These are phyloP conservation scores for Festucalex cinctus DNA, from an alignment of 2,113 vertebrate species.

Conservation along the genomic window DNA sequence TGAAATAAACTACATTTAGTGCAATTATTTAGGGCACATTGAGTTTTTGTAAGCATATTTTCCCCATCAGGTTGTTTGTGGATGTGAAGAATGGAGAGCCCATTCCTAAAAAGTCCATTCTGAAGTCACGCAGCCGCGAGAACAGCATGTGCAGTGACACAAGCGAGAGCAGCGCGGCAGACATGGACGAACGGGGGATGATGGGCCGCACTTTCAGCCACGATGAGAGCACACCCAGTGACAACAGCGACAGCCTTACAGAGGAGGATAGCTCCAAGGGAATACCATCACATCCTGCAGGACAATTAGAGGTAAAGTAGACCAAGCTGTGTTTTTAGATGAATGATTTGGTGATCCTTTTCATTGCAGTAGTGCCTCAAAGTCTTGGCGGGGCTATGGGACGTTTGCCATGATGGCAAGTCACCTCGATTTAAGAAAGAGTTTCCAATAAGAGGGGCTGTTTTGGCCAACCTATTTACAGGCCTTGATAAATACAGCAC, in stretches of 20 bases:
- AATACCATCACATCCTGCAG: conserved; percentile 58
- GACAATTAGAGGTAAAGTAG: conserved; percentile 63
- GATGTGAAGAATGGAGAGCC: conserved; percentile 92
- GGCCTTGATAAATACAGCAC: no score
- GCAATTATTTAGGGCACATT: not conserved
- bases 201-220: conserved; percentile 75
- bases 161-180: conserved; percentile 78
- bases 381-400: no score
- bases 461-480: no score
- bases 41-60: not conserved
- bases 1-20: not conserved
- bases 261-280: conserved; percentile 74
- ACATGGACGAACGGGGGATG: conserved; percentile 83
- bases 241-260: conserved; percentile 78
- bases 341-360: not conserved
- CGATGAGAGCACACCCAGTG: conserved; percentile 73
- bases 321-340: not conserved
- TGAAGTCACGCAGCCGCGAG: conserved; percentile 97
- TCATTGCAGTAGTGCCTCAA: not conserved
- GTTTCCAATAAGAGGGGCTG: no score
- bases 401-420: no score
- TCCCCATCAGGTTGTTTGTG: conserved; percentile 83
- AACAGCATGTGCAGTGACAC: conserved; percentile 96
- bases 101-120: conserved; percentile 87
- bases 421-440: no score